phyloP scores from a whole-genome alignment of 2,113 vertebrate species.

The Bothrops jararaca region DNA sequence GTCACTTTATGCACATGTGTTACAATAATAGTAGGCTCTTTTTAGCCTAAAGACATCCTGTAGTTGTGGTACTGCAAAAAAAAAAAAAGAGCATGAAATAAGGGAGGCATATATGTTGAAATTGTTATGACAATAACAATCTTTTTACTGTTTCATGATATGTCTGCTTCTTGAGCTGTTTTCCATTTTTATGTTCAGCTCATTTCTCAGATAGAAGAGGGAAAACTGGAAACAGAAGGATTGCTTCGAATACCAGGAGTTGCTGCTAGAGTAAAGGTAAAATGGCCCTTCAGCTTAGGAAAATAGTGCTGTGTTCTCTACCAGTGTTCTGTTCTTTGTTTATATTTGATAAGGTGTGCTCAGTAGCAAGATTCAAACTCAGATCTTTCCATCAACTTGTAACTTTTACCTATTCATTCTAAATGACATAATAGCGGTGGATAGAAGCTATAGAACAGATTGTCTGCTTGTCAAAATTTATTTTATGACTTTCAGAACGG shows the following conservation, averaged over 20 bases:
- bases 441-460: slow-evolving; percentile 1
- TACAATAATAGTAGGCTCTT: neutral
- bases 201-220: slow-evolving; percentile 85
- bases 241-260: slow-evolving; percentile 91
- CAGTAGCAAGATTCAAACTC: neutral
- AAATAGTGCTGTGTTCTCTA: neutral
- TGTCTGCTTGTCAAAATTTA: slow-evolving; percentile 40
- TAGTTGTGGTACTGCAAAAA: neutral
- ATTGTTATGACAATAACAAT: neutral
- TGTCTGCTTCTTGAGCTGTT: slow-evolving; percentile 37
- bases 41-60: neutral
- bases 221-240: slow-evolving; percentile 90
- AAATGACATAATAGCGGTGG: neutral
- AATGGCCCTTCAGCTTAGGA: neutral
- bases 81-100: neutral
- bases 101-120: neutral
- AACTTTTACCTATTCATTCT: neutral
- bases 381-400: slow-evolving; percentile 16
- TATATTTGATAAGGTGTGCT: neutral
- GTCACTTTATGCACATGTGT: neutral
- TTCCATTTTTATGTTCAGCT: slow-evolving; percentile 75
- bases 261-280: slow-evolving; percentile 87
- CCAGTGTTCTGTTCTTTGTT: neutral
- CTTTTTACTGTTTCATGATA: slow-evolving; percentile 12
- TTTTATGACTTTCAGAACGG: neutral